Conservation (phyloP, 2,113 vertebrate genomes). For the Chauna torquata region DNA sequence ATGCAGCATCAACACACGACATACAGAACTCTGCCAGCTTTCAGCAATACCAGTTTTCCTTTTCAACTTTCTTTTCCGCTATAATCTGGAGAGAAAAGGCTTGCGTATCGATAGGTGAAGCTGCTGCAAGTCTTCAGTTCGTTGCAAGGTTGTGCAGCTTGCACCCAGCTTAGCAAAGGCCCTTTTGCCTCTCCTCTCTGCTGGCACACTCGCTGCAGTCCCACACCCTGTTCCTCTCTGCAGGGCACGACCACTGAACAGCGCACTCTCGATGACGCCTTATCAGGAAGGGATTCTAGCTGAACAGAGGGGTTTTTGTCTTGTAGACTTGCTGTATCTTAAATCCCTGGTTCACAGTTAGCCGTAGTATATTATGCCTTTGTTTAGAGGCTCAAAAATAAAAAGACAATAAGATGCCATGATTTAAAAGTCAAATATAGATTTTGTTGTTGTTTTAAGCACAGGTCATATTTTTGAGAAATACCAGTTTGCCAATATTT, state of each 20-base stretch:
- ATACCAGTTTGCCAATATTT: constrained; percentile 22
- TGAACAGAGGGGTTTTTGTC: accelerated
- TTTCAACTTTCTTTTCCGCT: not conserved
- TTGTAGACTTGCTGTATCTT: not conserved
- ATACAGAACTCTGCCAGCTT: not conserved
- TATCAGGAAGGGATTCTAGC: not conserved
- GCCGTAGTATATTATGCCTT: not conserved
- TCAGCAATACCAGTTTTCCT: not conserved
- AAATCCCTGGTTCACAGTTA: not conserved
- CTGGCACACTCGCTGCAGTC: accelerated
- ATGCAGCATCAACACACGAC: not conserved
- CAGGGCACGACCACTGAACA: not conserved
- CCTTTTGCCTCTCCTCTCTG: not conserved
- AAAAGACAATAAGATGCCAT: not conserved
- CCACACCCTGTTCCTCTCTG: not conserved
- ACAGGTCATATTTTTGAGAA: constrained; percentile 36
- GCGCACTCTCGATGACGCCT: not conserved
- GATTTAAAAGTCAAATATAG: constrained; percentile 62
- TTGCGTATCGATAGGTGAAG: not conserved
- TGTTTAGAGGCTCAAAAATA: constrained; percentile 1
- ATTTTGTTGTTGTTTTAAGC: constrained; percentile 48
- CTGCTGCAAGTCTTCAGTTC: not conserved
- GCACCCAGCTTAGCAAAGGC: not conserved
- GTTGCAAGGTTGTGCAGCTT: not conserved
- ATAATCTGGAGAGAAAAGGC: not conserved